Base-by-base conservation (phyloP, 2,888 invertebrate genomes). In the Papilio gigon region DNA sequence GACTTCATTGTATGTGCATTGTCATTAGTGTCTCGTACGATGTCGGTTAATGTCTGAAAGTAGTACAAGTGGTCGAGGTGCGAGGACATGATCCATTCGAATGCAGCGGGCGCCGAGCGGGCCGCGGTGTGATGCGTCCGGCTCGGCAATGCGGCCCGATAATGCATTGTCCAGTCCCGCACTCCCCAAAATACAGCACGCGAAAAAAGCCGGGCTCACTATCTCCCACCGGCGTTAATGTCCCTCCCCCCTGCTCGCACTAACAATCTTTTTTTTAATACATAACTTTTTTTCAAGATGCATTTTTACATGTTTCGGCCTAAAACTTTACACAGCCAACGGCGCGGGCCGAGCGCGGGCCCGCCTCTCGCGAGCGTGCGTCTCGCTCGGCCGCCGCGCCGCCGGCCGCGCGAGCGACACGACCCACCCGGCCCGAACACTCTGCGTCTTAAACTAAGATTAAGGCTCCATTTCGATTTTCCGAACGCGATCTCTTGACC, bases 261-360 rank as follows among this genome's bases (percentile, higher is more conserved):
- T 90, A 89, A 90, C 87, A 87, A 89, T 91, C 91, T 91, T 92
- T 92, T 69, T 92, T 92, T 92, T 89, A 91, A 92, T 91, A 91
- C 92, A 92, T 92, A 92, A 92, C 92, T 92, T 92, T 92, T 92
- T 92, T 92, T 90, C 90, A 92, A 92, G 91, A 91, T 92, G 91
- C 92, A 92, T 91, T 92, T 92, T 91, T 92, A 92, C 92, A 91
- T 90, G 92, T 92, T 91, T 90, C 90, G 90, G 90, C 90, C 91
- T 91, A 91, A 92, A 91, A 91, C 90, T 92, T 92, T 91, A 90
- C 91, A 90, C 91, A 90, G 90, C 91, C 91, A 90, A 84, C 80
- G 83, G 89, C 74, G 79, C 74, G 84, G 84, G 83, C 81, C 78
- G 89, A 87, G 76, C 81, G 70, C 79, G 89, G 90, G 80, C 83